Base-by-base conservation (phyloP, 2,888 invertebrate genomes). In the Doris montereyensis region DNA sequence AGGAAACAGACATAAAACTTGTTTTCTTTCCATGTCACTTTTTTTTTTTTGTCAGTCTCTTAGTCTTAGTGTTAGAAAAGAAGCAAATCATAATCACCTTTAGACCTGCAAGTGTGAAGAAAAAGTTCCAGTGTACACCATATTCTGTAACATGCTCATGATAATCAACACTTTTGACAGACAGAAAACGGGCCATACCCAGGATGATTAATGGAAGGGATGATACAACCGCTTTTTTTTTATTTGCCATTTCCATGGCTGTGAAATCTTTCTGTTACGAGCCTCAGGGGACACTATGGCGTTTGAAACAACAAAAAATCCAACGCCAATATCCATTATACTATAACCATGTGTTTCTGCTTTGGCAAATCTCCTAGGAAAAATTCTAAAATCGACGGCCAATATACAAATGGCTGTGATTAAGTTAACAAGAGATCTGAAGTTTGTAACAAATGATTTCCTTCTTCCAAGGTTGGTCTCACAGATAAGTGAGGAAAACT, bases 61-160 rank as follows among this genome's bases (percentile, higher is more conserved):
- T n/a, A n/a, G n/a, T n/a, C n/a, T n/a, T n/a, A n/a, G n/a, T n/a
- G n/a, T n/a, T n/a, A n/a, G n/a, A n/a, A n/a, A n/a, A n/a, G n/a
- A n/a, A n/a, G n/a, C 21, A 8, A 52, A 1, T n/a, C n/a, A n/a
- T n/a, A 71, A 72, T 84, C 85, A 93, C 93, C 90, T 96, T 97
- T 24, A 97, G 95, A 60, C 95, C 92, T 1, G 96, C 97, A 78
- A 99, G 92, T 0, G 98, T 98, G 84, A 97, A 95, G 91, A 99
- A 99, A 90, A 99, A 99, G 92, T 99, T 99, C 96, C 98, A 97
- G 91, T 99, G 98, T 0, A 95, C 93, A 0, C 99, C 99, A 93
- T 99, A 99, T 91, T 99, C 99, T 0, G 95, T 94, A 0, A 96
- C 94, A 90, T 97, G 96, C 87, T 96, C 95, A 79, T 96, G 95